Percentiles rank a stretch among this genome's conserved stretches.
phyloP scores from a whole-genome alignment of 2,888 invertebrate genomes.

The Lydus trimaculatus region DNA sequence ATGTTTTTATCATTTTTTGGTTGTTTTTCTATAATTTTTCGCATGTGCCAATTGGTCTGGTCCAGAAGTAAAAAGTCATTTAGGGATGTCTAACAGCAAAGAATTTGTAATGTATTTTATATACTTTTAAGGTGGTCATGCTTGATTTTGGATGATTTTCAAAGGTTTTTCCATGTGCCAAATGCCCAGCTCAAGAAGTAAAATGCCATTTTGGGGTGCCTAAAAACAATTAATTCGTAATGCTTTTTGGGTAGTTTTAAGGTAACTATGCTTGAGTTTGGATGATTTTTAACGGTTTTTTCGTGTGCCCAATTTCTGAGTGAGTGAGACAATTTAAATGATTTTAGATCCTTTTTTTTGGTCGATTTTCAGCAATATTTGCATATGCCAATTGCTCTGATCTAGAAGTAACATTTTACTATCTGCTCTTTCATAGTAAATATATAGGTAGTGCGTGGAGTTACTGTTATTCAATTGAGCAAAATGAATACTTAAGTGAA shows the following conservation, averaged over 20 bases:
- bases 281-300: no score
- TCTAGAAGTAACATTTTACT: no score
- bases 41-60: not conserved
- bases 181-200: not conserved
- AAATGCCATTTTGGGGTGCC: no score
- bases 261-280: not conserved
- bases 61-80: conserved; percentile 5
- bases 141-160: conserved; percentile 9
- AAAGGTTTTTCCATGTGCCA: conserved; percentile 2
- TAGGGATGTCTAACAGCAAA: not conserved
- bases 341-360: no score
- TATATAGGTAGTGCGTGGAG: no score
- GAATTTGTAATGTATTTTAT: not conserved
- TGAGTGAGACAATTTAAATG: no score
- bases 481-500: no score
- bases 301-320: no score
- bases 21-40: not conserved
- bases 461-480: no score
- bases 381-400: no score
- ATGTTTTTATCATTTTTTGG: not conserved
- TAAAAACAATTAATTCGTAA: not conserved
- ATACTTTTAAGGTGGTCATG: not conserved
- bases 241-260: not conserved
- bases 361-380: no score
- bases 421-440: no score